phyloP scores from a whole-genome alignment of 2,888 invertebrate species.

The Eupelmus urozonus region DNA sequence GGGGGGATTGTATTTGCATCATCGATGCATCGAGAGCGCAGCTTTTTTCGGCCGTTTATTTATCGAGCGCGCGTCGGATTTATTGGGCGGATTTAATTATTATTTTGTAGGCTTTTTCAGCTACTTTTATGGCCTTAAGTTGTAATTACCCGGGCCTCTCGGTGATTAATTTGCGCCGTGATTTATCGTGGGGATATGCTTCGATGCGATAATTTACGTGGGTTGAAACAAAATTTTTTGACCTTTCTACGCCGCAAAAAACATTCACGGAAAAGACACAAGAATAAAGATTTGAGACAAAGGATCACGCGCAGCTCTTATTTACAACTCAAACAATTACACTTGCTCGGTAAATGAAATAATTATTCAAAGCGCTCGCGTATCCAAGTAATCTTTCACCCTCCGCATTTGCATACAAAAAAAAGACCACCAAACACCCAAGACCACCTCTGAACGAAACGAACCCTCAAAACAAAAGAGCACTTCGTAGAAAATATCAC shows the following conservation, averaged over 20 bases:
- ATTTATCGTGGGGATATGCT: too few species aligned
- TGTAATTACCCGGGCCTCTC: too few species aligned
- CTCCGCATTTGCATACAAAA: background rate
- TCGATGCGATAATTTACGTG: too few species aligned
- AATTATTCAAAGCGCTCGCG: conserved; percentile 2
- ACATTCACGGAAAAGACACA: background rate
- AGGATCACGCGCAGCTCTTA: background rate
- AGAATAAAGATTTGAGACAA: background rate
- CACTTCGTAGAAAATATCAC: conserved; percentile 43
- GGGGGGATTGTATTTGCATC: conserved; percentile 37
- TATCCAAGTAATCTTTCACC: background rate
- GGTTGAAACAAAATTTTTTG: too few species aligned
- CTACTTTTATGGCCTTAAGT: background rate
- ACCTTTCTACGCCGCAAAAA: background rate
- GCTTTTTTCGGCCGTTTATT: conserved; percentile 27
- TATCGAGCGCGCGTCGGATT: background rate
- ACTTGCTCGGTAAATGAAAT: conserved; percentile 3
- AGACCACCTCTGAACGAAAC: background rate
- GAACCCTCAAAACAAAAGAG: background rate
- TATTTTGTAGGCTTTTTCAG: background rate
- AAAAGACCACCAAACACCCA: background rate
- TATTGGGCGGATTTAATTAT: conserved; percentile 7
- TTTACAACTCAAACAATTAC: conserved; percentile 23
- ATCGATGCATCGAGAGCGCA: conserved; percentile 17
- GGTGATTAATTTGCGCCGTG: too few species aligned